phyloP scores from a whole-genome alignment of 2,113 vertebrate species.

The Aplodontia rufa region DNA sequence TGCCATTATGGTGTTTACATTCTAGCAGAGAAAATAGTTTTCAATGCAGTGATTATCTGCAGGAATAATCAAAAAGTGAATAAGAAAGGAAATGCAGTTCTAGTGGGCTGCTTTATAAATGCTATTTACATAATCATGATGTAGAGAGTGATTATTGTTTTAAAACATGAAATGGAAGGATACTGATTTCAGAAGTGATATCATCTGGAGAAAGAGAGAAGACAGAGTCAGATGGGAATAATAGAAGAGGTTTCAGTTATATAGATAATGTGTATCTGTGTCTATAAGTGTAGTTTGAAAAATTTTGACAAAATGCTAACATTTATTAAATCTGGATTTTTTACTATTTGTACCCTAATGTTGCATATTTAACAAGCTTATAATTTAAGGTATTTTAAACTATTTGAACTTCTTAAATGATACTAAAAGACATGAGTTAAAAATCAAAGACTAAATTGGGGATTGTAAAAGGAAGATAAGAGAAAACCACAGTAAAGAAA shows the following conservation, averaged over 20 bases:
- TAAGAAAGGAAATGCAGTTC: background rate
- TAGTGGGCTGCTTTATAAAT: background rate
- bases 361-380: background rate
- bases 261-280: background rate
- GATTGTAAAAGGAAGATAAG: background rate
- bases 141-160: conserved; percentile 14
- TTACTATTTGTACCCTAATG: background rate
- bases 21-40: conserved; percentile 16
- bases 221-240: background rate
- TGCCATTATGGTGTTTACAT: background rate
- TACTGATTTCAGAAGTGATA: background rate
- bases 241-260: background rate
- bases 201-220: background rate
- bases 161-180: background rate
- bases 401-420: background rate
- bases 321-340: background rate
- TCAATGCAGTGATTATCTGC: background rate
- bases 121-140: background rate
- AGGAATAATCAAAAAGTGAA: conserved; percentile 19
- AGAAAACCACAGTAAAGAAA: background rate
- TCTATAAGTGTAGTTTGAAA: background rate
- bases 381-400: background rate
- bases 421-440: background rate
- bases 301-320: background rate
- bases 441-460: background rate